A percentile compares a stretch with the other conserved stretches of the same genome.
Conservation (phyloP, 2,113 vertebrate species). For the Triplophysa dalaica region DNA sequence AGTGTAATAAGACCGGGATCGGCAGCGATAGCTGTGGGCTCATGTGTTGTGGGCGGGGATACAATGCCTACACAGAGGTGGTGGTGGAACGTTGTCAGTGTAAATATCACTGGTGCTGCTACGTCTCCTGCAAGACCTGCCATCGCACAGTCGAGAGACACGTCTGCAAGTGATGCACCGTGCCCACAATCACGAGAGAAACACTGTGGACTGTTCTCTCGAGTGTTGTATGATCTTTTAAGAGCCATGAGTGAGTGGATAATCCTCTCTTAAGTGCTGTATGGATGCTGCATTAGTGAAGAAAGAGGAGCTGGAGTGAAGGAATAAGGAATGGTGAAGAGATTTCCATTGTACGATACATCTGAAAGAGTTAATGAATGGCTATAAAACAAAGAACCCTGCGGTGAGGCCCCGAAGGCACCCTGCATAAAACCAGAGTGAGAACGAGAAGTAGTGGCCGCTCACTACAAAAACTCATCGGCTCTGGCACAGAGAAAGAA, state of each 20-base stretch:
- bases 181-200: not conserved
- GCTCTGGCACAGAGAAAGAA: not conserved
- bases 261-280: conserved; percentile 9
- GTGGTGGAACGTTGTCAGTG: conserved; percentile 76
- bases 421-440: conserved; percentile 22
- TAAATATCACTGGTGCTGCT: conserved; percentile 80
- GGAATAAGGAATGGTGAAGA: not conserved
- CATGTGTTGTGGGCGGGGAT: conserved; percentile 78
- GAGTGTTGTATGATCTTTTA: conserved; percentile 14
- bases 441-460: conserved; percentile 21
- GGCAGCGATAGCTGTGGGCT: conserved; percentile 73
- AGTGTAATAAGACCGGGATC: conserved; percentile 72
- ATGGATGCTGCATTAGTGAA: conserved; percentile 2
- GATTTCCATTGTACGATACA: not conserved
- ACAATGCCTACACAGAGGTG: conserved; percentile 76
- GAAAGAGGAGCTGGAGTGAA: conserved; percentile 7
- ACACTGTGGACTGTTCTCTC: not conserved
- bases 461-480: conserved; percentile 24
- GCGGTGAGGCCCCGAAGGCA: conserved; percentile 24
- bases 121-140: conserved; percentile 76
- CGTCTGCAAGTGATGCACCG: conserved; percentile 70
- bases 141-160: conserved; percentile 68
- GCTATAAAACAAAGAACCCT: conserved; percentile 38
- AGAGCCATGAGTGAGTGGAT: conserved; percentile 21
- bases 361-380: conserved; percentile 36